A percentile compares a stretch with the other conserved stretches of the same genome.
These are phyloP conservation scores for Stenurella melanura DNA, from an alignment of 2,888 invertebrate genomes.

Conservation along the genomic window DNA sequence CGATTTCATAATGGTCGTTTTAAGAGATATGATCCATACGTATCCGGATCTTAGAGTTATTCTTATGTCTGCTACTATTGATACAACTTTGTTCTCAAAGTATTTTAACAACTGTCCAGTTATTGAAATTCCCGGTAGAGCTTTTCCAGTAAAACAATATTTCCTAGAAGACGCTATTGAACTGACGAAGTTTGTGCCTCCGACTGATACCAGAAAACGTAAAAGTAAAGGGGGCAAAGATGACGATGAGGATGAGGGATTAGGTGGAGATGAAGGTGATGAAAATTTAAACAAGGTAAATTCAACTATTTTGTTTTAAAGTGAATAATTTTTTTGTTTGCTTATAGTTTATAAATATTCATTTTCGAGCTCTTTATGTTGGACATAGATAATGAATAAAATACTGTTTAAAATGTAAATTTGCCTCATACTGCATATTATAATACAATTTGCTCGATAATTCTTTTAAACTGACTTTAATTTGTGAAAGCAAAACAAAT, in stretches of 20 bases:
- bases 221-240: conserved; percentile 76
- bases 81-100: conserved; percentile 91
- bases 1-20: conserved; percentile 95
- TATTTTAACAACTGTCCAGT: conserved; percentile 96
- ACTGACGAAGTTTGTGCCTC: conserved; percentile 88
- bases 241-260: conserved; percentile 78
- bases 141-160: conserved; percentile 91
- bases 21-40: conserved; percentile 94
- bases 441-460: no score
- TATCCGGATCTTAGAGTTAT: conserved; percentile 95
- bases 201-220: conserved; percentile 83
- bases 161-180: conserved; percentile 96
- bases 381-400: no score
- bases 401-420: no score
- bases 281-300: conserved; percentile 85
- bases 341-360: no score
- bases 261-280: conserved; percentile 76
- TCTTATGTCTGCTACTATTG: conserved; percentile 99
- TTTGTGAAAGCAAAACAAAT: no score
- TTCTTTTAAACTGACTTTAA: no score
- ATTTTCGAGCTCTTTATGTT: no score
- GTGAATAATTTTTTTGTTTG: no score
- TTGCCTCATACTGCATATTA: no score
- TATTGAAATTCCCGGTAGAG: conserved; percentile 91
- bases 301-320: not conserved